phyloP scores from a whole-genome alignment of 2,888 invertebrate species.

The Acrobasis consociella region DNA sequence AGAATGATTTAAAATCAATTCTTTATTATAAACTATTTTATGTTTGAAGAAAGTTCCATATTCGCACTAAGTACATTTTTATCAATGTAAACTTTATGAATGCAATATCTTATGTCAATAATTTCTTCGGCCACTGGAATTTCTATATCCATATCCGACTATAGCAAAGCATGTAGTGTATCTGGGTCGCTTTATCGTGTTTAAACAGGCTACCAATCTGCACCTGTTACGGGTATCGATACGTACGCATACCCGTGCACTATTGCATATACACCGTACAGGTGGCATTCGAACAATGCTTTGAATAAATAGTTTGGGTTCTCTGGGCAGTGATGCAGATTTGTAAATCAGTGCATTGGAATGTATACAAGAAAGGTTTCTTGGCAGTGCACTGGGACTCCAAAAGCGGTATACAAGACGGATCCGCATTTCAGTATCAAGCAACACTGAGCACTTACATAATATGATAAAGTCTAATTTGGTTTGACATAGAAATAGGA shows the following conservation, averaged over 20 bases:
- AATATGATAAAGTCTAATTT: too few relatives aligned
- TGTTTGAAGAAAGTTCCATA: neutral
- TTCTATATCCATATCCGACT: neutral
- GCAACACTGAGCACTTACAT: too few relatives aligned
- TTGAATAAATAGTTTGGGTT: slow-evolving; percentile 19
- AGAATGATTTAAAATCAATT: neutral
- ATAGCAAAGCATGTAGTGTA: neutral
- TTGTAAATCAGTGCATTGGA: neutral
- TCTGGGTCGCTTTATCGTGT: slow-evolving; percentile 22
- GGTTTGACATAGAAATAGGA: too few relatives aligned
- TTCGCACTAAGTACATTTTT: neutral
- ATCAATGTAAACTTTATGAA: neutral
- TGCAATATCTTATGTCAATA: neutral
- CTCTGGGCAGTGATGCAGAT: neutral
- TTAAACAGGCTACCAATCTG: slow-evolving; percentile 9
- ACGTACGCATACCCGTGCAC: neutral
- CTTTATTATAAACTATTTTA: neutral
- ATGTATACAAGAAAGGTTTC: neutral
- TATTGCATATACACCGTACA: neutral
- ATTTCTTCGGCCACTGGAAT: slow-evolving; percentile 4
- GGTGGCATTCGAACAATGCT: slow-evolving; percentile 17
- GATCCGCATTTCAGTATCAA: too few relatives aligned
- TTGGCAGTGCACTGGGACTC: slow-evolving; percentile 3
- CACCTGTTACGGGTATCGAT: slow-evolving; percentile 13
- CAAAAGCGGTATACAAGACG: too few relatives aligned